These are phyloP conservation scores for Minunthozetes semirufus DNA, from an alignment of 2,888 invertebrate species.

Conservation along the genomic window DNA sequence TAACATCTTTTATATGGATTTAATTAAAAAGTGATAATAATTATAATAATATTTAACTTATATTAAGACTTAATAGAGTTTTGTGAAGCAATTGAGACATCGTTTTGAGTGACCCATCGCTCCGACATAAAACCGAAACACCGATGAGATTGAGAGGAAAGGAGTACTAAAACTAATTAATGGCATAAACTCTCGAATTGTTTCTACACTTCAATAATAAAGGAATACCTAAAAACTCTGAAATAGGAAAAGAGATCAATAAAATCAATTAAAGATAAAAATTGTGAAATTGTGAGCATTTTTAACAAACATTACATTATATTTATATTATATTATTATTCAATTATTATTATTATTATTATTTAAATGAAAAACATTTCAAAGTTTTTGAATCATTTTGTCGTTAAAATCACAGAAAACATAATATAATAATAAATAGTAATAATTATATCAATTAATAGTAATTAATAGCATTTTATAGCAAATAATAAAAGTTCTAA, in stretches of 20 bases:
- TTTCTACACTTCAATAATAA: too few species aligned
- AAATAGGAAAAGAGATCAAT: slow-evolving; percentile 25
- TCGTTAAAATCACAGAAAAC: slow-evolving; percentile 16
- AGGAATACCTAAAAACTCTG: slow-evolving; percentile 6
- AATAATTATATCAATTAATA: too few species aligned
- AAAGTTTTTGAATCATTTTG: background rate
- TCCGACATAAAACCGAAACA: background rate
- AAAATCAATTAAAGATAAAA: slow-evolving; percentile 19
- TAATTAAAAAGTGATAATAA: background rate
- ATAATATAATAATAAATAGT: too few species aligned
- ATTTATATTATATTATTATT: too few species aligned
- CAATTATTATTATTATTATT: background rate
- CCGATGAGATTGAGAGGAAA: background rate
- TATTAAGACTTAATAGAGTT: too few species aligned
- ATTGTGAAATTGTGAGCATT: slow-evolving; percentile 30
- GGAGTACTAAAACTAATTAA: too few species aligned
- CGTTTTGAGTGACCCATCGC: background rate
- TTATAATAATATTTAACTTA: background rate
- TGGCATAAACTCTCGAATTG: too few species aligned
- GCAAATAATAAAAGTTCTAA: slow-evolving; percentile 21
- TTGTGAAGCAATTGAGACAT: too few species aligned
- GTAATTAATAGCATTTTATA: too few species aligned
- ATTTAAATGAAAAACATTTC: background rate
- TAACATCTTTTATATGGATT: background rate
- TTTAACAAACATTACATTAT: background rate